Conservation (phyloP, 2,888 invertebrate species). For the Artemia sinica region DNA sequence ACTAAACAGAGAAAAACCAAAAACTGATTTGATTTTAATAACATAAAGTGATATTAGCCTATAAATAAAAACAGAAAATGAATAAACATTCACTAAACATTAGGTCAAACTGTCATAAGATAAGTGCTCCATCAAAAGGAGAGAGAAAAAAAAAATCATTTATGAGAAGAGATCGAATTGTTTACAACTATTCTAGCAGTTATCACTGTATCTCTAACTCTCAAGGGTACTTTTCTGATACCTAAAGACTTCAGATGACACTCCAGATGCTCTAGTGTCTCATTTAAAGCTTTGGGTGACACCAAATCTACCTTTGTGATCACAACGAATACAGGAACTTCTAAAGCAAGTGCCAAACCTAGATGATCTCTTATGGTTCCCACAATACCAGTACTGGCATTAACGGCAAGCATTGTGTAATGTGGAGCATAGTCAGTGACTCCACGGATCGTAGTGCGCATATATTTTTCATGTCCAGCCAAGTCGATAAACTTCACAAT, state of each 20-base stretch:
- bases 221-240: conserved; percentile 35
- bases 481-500: conserved; percentile 86
- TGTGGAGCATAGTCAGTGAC: conserved; percentile 83
- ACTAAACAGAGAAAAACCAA: too few species aligned
- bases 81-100: too few species aligned
- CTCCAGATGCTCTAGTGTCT: conserved; percentile 37
- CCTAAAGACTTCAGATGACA: conserved; percentile 47
- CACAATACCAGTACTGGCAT: conserved; percentile 58
- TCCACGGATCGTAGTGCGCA: conserved; percentile 85
- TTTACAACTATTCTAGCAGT: too few species aligned
- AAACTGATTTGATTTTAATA: too few species aligned
- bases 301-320: conserved; percentile 82
- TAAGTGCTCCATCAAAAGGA: too few species aligned
- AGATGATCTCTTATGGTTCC: conserved; percentile 79
- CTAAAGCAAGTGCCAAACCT: conserved; percentile 32
- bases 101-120: too few species aligned
- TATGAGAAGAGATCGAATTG: too few species aligned
- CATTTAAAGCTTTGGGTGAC: conserved; percentile 31
- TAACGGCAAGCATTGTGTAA: conserved; percentile 69
- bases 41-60: too few species aligned
- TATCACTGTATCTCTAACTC: too few species aligned
- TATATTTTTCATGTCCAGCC: conserved; percentile 88
- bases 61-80: too few species aligned
- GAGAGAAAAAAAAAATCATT: too few species aligned
- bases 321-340: conserved; percentile 72